These are phyloP conservation scores for Solea senegalensis DNA, from an alignment of 2,113 vertebrate genomes.

Conservation along the genomic window DNA sequence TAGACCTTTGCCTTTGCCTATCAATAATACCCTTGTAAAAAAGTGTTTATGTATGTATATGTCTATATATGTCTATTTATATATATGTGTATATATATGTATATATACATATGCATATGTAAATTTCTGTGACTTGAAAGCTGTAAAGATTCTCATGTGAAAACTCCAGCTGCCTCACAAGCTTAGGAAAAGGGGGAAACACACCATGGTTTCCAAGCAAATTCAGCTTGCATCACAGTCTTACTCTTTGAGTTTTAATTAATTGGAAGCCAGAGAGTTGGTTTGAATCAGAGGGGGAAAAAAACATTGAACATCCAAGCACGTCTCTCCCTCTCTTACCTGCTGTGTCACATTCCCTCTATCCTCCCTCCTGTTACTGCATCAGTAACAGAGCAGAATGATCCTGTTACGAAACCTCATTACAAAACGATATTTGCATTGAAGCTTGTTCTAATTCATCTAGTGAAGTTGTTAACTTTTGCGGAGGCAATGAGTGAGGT, in stretches of 20 bases:
- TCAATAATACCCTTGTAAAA: too few species aligned
- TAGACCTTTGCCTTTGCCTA: too few species aligned
- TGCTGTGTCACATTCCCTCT: background rate
- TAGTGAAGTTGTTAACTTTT: constrained; percentile 8
- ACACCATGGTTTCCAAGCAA: constrained; percentile 1
- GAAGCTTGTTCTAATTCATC: constrained; percentile 29
- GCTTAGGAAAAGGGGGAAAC: background rate
- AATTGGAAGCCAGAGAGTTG: constrained; percentile 45
- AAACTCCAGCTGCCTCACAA: too few species aligned
- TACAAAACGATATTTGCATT: constrained; percentile 37
- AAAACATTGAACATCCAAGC: constrained; percentile 19
- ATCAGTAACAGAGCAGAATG: constrained; percentile 14
- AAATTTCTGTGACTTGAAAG: too few species aligned
- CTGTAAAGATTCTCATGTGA: too few species aligned
- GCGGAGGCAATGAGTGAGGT: background rate
- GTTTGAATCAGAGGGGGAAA: constrained; percentile 39
- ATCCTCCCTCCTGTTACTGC: background rate
- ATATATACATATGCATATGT: too few species aligned
- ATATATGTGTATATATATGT: too few species aligned
- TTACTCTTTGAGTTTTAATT: constrained; percentile 42
- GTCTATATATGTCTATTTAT: too few species aligned
- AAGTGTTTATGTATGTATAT: too few species aligned
- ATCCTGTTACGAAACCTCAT: constrained; percentile 39
- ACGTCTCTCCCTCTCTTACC: constrained; percentile 10
- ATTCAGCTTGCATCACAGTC: constrained; percentile 31